Base-by-base conservation (phyloP, 2,797 vertebrate genomes). In the Chelmon rostratus region DNA sequence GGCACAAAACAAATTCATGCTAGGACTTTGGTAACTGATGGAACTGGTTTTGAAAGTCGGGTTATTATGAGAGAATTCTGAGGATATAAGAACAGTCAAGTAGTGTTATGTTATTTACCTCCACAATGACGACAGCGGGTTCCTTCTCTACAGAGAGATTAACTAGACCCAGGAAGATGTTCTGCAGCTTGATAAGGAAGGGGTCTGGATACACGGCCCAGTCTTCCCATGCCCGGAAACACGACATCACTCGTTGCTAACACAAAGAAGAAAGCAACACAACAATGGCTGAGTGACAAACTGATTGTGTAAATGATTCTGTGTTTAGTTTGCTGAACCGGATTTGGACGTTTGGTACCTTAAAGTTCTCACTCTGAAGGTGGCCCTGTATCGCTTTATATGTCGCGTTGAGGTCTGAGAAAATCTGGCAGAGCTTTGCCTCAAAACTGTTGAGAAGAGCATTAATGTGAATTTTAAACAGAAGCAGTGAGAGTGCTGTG, bases 161-260 rank as follows among this genome's bases (percentile, higher is more conserved):
- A 79, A 99, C 98, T 61, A 99, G 96, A 42, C 98, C 98, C 91
- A 99, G 94, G 92, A 99, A 99, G 92, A 99, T 98, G 94, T 99
- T 99, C 94, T 99, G 98, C 37, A 99, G 94, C 94, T 98, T 98
- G 91, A 99, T 99, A 81, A 99, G 96, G 94, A 97, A 99, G 19
- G 98, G 97, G 79, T 99, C 98, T n/a, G 98, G 98, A 92, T 99
- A 99, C 83, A 99, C 97, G 0, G 98, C 94, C 98, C 98, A 99
- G 86, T 99, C 98, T 91, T 99, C 98, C 98, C 98, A 99, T 0
- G 98, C 98, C 88, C 98, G 96, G 93, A 99, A 99, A 95, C 98
- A 99, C 0, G 97, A 95, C 98, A 99, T 99, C 42, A 99, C 98
- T 52, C 98, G 94, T 99, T 99, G 98, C 98, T 99, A 91, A 70